Conservation (phyloP, 2,797 vertebrate genomes). For the Pteronotus mesoamericanus region DNA sequence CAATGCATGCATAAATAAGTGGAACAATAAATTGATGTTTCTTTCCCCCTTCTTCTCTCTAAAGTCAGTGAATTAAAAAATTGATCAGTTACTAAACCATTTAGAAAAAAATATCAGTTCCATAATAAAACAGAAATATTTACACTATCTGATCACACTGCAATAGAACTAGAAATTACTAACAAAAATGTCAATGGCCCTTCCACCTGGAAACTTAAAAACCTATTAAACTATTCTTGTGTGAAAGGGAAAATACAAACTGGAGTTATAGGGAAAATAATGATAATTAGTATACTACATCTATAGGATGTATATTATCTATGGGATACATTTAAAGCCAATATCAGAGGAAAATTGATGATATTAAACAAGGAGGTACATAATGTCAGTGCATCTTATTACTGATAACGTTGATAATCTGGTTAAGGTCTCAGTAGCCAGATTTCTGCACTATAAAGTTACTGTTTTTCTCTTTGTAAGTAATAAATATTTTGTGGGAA, state of each 20-base stretch:
- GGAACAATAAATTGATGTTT: no score
- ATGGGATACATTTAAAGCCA: neutral
- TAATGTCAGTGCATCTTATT: neutral
- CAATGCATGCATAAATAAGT: no score
- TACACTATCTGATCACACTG: neutral
- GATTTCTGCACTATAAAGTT: no score
- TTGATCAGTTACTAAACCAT: neutral
- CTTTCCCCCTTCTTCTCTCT: no score
- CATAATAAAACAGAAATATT: neutral
- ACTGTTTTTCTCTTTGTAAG: neutral
- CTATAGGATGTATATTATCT: neutral
- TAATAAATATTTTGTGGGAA: neutral
- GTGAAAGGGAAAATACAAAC: neutral
- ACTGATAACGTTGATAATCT: no score
- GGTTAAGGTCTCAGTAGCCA: no score
- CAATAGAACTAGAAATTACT: neutral
- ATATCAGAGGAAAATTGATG: neutral
- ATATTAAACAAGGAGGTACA: neutral
- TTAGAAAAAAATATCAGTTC: neutral
- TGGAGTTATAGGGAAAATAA: neutral
- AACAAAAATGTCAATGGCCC: neutral
- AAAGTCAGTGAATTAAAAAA: no score
- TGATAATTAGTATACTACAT: neutral
- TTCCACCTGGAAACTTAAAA: neutral
- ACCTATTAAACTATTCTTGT: neutral